Conservation (phyloP, 2,888 invertebrate genomes). For the Hyles lineata region DNA sequence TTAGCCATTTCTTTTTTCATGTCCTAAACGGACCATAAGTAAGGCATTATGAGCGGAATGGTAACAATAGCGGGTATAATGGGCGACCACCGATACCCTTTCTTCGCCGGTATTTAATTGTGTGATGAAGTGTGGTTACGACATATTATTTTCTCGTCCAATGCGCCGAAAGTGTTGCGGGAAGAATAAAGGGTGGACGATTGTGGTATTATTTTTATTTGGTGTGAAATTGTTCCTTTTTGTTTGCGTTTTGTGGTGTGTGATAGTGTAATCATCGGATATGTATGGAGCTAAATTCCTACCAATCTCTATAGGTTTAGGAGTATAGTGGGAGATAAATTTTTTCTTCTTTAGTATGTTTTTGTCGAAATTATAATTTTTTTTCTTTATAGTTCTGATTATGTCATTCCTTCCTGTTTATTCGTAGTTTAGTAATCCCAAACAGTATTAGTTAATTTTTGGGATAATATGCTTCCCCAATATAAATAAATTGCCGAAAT, state of each 20-base stretch:
- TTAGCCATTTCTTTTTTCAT: constrained; percentile 80
- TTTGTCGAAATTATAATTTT: no score
- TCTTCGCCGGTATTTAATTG: constrained; percentile 82
- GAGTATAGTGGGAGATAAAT: no score
- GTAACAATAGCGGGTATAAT: constrained; percentile 82
- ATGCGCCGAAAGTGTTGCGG: constrained; percentile 51
- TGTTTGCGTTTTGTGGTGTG: background rate
- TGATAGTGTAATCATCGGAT: background rate
- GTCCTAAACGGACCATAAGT: constrained; percentile 81
- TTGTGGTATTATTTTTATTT: constrained; percentile 27
- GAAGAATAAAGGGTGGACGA: constrained; percentile 44
- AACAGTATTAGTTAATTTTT: no score
- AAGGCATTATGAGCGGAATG: constrained; percentile 79
- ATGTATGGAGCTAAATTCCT: no score
- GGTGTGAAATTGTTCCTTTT: background rate
- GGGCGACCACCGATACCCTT: constrained; percentile 81
- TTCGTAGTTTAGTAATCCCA: no score
- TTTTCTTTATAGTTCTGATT: no score
- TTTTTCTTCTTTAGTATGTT: no score
- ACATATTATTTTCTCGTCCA: constrained; percentile 64
- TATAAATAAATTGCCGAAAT: no score
- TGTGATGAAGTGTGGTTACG: constrained; percentile 84
- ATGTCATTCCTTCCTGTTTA: no score
- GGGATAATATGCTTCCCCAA: no score
- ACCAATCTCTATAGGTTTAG: no score